Conservation (phyloP, 2,797 vertebrate genomes). For the Gobio occitaniae region DNA sequence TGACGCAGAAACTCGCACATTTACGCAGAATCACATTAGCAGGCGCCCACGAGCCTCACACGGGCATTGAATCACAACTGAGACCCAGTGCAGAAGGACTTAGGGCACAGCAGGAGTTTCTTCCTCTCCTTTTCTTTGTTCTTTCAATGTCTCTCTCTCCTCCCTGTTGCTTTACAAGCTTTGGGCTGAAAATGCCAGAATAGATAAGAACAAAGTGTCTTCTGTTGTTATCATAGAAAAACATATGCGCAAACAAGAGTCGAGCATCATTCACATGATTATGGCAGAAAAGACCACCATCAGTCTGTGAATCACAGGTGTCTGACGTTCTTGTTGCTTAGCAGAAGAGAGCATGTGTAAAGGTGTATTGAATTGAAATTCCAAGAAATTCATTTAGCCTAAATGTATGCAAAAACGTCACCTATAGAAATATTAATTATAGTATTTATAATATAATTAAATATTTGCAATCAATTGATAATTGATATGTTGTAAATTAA, state of each 20-base stretch:
- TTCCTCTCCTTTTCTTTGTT: conserved; percentile 19
- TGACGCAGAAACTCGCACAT: conserved; percentile 42
- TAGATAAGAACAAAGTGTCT: conserved; percentile 49
- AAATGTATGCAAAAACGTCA: neutral
- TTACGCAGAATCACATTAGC: conserved; percentile 30
- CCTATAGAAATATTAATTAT: neutral
- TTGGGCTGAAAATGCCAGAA: conserved; percentile 46
- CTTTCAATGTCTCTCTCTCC: conserved; percentile 26
- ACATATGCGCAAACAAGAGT: conserved; percentile 22
- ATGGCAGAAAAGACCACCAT: neutral
- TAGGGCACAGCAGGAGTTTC: conserved; percentile 44
- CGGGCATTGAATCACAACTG: conserved; percentile 47
- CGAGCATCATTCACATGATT: neutral
- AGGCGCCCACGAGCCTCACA: conserved; percentile 33
- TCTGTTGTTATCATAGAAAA: conserved; percentile 31
- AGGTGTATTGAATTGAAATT: neutral
- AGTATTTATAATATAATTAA: neutral
- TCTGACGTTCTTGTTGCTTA: conserved; percentile 32
- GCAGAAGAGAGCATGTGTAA: conserved; percentile 9
- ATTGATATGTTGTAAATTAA: no score
- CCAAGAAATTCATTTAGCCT: neutral
- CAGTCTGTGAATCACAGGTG: conserved; percentile 4
- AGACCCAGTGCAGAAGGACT: conserved; percentile 20
- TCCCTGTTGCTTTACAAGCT: conserved; percentile 27
- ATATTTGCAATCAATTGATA: neutral